Evolutionary conservation across 2,797 vertebrate genomes (phyloP), one percentile per base, ranked within the genome.

Genomic region (Crypturellus tataupa): DNA sequence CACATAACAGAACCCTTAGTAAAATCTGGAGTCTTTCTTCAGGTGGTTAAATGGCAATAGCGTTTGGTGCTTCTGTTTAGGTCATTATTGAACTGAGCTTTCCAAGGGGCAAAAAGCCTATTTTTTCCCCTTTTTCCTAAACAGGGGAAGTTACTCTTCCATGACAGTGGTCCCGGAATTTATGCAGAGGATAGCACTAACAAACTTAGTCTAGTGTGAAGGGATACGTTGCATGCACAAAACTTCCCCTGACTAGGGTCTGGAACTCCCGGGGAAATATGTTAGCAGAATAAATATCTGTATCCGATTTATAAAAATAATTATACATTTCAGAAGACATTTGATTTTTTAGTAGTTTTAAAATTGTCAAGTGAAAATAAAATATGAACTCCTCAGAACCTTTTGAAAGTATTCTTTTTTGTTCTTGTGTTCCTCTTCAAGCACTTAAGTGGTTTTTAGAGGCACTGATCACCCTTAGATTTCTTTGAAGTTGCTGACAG

Each of bases 311-410:
- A 59, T 24, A 39, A 87, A 88, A 91, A 59, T 11, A 65, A 55
- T 39, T 12, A 29, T 2, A 17, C 31, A 40, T 80, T 91, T 90
- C 64, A 89, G 75, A 83, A 79, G 55, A 65, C 18, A 72, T 69
- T 87, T 85, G 35, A 37, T 51, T 85, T 55, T 44, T 21, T 89
- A 79, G 82, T 88, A 78, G 56, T 72, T 93, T 56, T 91, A 86
- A 68, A 86, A 62, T 56, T 81, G 33, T 53, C 25, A 71, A 91
- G 63, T 53, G 63, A 59, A 89, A 71, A 59, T 64, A 83, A 89
- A 85, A 76, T 65, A 63, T 55, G 39, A 51, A 49, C 51, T 87
- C 39, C 90, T 65, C 59, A 68, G 80, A 86, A 59, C 35, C 46
- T 73, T 88, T 88, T 84, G 63, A 37, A 80, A 86, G 29, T 59